These are phyloP conservation scores for Turritopsis dohrnii DNA, from an alignment of 30 jellyfish, hydroid and myxozoan species.

Conservation along the genomic window DNA sequence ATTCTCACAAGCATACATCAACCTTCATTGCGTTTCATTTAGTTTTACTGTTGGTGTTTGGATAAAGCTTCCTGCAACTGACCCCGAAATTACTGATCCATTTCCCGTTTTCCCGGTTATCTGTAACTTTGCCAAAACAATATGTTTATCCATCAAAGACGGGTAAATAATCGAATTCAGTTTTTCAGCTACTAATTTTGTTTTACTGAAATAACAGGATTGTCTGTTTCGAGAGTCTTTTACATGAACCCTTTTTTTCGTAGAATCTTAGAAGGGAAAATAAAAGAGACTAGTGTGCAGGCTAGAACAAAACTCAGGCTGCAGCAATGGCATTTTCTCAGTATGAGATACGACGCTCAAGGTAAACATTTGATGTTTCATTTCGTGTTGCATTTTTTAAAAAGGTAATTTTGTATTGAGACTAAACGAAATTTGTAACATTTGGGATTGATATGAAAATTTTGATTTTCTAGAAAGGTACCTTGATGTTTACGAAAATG, in stretches of 20 bases:
- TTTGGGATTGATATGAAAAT: not conserved
- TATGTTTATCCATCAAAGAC: constrained; percentile 55
- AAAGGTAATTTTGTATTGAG: too few relatives aligned
- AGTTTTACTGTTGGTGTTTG: constrained; percentile 82
- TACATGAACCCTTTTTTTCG: not conserved
- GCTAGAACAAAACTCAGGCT: constrained; percentile 31
- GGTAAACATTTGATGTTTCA: constrained; percentile 26
- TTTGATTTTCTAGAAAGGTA: not conserved
- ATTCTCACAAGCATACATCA: not conserved
- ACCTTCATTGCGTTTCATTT: not conserved
- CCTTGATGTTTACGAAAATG: not conserved
- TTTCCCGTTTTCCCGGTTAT: constrained; percentile 46
- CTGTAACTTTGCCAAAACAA: constrained; percentile 50
- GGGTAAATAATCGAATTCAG: constrained; percentile 34
- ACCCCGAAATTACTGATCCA: constrained; percentile 28
- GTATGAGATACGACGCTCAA: constrained; percentile 72
- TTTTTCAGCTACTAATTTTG: too few relatives aligned
- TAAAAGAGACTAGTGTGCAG: constrained; percentile 28
- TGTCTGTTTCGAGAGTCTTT: not conserved
- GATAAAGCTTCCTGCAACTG: constrained; percentile 55
- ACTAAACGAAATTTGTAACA: not conserved
- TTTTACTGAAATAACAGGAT: not conserved
- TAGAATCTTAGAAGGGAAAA: constrained; percentile 48
- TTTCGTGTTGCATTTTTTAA: too few relatives aligned
- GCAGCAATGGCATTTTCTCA: constrained; percentile 74